Conservation (phyloP, 2,888 invertebrate genomes). For the Ophion costatus region DNA sequence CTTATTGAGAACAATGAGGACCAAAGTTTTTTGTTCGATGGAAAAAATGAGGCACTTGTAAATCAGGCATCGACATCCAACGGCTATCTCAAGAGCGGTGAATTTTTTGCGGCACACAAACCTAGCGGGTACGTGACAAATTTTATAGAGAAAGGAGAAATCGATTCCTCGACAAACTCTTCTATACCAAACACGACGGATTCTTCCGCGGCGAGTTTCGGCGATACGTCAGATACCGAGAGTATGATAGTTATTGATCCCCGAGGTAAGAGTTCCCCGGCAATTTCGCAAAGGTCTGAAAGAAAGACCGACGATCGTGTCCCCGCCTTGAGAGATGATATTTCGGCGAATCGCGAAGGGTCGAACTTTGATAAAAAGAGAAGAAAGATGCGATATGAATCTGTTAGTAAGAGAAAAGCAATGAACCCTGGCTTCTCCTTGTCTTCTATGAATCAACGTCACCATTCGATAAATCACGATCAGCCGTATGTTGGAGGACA, state of each 20-base stretch:
- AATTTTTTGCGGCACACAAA: background rate
- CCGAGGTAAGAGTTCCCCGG: background rate
- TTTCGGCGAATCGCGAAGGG: background rate
- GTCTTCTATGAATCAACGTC: conserved; percentile 23
- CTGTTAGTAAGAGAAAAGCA: conserved; percentile 14
- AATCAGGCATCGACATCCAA: background rate
- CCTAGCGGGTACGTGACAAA: background rate
- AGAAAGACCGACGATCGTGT: conserved; percentile 24
- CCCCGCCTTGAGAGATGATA: background rate
- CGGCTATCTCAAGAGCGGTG: background rate
- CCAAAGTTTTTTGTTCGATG: conserved; percentile 56
- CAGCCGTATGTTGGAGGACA: conserved; percentile 8
- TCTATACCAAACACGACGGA: conserved; percentile 2
- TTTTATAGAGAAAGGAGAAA: background rate
- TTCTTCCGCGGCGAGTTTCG: background rate
- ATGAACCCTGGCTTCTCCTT: conserved; percentile 6
- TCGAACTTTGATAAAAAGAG: background rate
- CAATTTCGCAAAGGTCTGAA: conserved; percentile 11
- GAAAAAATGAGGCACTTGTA: conserved; percentile 2
- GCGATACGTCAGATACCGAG: background rate
- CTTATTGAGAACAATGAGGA: conserved; percentile 12
- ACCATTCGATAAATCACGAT: conserved; percentile 20
- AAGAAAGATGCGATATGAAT: background rate
- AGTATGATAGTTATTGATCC: background rate
- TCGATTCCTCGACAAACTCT: background rate